Conservation (phyloP, 2,113 vertebrate genomes). For the Bolborhynchus lineola region DNA sequence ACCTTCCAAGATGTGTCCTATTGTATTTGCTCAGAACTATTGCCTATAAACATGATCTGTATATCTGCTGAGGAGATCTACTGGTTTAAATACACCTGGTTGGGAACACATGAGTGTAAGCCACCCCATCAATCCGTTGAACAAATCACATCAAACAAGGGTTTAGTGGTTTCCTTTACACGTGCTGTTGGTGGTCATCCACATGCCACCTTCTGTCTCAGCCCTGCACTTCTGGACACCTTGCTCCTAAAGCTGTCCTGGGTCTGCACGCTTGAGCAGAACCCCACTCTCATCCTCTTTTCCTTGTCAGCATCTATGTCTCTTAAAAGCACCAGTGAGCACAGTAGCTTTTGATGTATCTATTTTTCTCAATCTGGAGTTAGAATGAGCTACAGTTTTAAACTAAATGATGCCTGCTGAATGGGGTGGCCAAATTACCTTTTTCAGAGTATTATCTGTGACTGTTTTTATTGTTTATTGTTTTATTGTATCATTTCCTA, state of each 20-base stretch:
- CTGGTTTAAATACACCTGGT: fast-evolving
- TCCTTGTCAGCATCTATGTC: fast-evolving
- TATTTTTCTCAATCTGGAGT: not conserved
- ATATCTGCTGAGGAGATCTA: not conserved
- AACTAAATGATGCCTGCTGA: not conserved
- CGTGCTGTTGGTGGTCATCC: fast-evolving
- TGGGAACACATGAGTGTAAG: not conserved
- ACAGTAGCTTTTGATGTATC: not conserved
- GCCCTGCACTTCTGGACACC: not conserved
- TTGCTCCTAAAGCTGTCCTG: not conserved
- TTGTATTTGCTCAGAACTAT: not conserved
- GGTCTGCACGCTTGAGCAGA: not conserved
- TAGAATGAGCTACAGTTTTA: not conserved
- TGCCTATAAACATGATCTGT: fast-evolving
- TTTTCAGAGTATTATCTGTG: not conserved
- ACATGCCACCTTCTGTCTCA: not conserved
- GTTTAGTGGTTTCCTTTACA: not conserved
- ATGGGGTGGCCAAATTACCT: not conserved
- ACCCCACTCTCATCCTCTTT: not conserved
- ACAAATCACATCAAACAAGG: not conserved
- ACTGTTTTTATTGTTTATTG: not conserved
- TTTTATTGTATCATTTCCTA: not conserved
- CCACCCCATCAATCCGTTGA: not conserved
- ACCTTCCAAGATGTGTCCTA: not conserved
- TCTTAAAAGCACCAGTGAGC: not conserved